A percentile compares a stretch with the other conserved stretches of the same genome.
These are phyloP conservation scores for Meandrusa payeni DNA, from an alignment of 2,888 invertebrate genomes.

Conservation along the genomic window DNA sequence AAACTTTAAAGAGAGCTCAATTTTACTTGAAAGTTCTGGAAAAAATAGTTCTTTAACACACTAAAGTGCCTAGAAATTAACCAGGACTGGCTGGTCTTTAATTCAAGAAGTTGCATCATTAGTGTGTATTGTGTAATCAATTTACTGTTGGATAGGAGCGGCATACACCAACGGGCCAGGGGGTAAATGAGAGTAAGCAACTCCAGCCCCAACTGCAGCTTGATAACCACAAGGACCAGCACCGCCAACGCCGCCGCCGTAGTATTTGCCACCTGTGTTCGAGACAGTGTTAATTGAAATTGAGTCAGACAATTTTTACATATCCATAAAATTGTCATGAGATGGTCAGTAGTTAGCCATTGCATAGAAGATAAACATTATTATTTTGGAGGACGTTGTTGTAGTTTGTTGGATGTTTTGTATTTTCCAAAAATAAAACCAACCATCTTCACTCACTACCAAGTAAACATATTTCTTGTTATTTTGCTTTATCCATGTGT, in stretches of 20 bases:
- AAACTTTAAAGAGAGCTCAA: conserved; percentile 18
- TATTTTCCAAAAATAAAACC: no score
- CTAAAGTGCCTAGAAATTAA: background rate
- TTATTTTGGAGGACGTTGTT: no score
- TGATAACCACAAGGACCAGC: conserved; percentile 84
- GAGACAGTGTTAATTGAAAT: no score
- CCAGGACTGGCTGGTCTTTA: conserved; percentile 9
- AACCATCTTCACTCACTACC: no score
- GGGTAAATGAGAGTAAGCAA: conserved; percentile 83
- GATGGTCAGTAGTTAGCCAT: no score
- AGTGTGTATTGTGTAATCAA: conserved; percentile 11
- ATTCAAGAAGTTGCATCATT: conserved; percentile 12
- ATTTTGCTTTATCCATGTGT: no score
- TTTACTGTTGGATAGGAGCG: conserved; percentile 88
- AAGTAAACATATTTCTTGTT: no score
- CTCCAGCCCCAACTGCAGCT: conserved; percentile 82
- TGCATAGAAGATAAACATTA: no score
- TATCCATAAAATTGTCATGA: no score
- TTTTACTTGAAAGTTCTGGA: conserved; percentile 5
- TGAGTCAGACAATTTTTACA: no score
- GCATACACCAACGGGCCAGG: conserved; percentile 80
- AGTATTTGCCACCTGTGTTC: conserved; percentile 89
- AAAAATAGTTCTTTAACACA: conserved; percentile 13
- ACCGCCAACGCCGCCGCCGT: conserved; percentile 84
- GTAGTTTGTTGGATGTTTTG: no score